Percentiles rank a stretch among this genome's conserved stretches.
Conservation (phyloP, 2,113 vertebrate genomes). For the Copsychus sechellarum region DNA sequence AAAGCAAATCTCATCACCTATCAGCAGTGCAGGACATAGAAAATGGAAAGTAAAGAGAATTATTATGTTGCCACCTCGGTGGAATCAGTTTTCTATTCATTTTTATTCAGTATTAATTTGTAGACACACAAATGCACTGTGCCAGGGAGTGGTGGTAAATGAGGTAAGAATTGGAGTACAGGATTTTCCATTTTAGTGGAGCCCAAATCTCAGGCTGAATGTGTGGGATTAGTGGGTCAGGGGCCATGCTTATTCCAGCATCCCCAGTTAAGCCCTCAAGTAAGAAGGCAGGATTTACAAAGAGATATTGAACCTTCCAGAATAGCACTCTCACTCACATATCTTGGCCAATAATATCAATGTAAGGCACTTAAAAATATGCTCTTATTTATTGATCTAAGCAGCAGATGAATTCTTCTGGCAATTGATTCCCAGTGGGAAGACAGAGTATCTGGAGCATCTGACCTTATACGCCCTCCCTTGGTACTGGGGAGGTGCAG, state of each 20-base stretch:
- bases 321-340: background rate
- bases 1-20: slow-evolving; percentile 35
- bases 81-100: background rate
- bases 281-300: background rate
- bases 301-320: background rate
- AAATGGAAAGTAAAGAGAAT: background rate
- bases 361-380: background rate
- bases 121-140: background rate
- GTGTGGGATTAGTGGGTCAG: background rate
- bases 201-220: background rate
- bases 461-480: background rate
- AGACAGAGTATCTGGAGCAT: background rate
- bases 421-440: background rate
- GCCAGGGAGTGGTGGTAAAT: background rate
- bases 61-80: background rate
- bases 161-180: background rate
- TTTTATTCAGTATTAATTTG: slow-evolving; percentile 2
- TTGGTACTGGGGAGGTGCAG: background rate
- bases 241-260: background rate
- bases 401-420: background rate
- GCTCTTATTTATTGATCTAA: background rate
- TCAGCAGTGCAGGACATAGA: background rate
- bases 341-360: background rate
- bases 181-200: background rate
- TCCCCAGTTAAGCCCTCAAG: background rate